Evolutionary conservation across 2,888 invertebrate genomes (phyloP), one percentile per base, ranked within the genome.

Genomic region (Vesta saturnalis): DNA sequence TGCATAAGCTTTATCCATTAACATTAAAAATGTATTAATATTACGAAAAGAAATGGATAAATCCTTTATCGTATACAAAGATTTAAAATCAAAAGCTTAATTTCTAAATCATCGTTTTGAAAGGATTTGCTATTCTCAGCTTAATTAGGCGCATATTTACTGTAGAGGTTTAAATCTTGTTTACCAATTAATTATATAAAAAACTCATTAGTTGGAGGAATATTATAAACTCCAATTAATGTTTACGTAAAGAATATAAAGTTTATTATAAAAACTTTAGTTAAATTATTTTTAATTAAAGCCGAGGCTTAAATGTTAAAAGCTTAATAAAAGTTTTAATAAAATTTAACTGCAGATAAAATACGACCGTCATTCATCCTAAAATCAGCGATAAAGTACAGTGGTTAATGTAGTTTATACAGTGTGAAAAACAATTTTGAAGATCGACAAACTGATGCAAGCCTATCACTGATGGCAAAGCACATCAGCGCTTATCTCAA

Each of bases 401-500:
- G 55, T 52, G 46, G 55, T 49, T 62, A 63, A 67, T 63, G 62
- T 63, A 63, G 63, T 64, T 63, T 58, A 22, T 49, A 54, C 35
- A 39, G 63, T 46, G 63, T 47, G 30, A 58, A 67, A 68, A 68
- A 75, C 73, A 76, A 76, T 74, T 75, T 73, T 72, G 65, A 68
- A 73, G 74, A 76, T 74, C 73, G 72, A 73, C 67, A 72, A 72
- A 74, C 68, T 69, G 72, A 73, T 73, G 72, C 70, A 64, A 10
- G 62, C 64, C 73, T 75, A 70, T 75, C 74, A 78, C 75, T 80
- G 80, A 81, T 81, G 81, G 76, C 77, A 71, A 73, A 75, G 76
- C 76, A 77, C 83, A 83, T 82, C 82, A 82, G 78, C 78, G 80
- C 76, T 81, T 83, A 83, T 83, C 83, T 79, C 76, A 73, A 78